These are phyloP conservation scores for Orchesellides sinensis DNA, from an alignment of 2,888 invertebrate species.

Conservation along the genomic window DNA sequence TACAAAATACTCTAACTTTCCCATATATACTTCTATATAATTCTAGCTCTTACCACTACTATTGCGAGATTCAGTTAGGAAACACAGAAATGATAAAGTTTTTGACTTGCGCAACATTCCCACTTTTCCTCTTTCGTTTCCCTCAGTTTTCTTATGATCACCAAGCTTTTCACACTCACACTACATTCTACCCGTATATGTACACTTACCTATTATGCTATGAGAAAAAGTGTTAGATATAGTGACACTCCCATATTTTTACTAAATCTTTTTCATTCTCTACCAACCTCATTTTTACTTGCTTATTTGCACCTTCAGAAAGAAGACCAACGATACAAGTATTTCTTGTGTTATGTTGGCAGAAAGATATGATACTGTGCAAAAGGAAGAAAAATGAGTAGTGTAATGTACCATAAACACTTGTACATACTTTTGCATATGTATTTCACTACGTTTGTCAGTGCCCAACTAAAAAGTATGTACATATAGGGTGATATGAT, in stretches of 20 bases:
- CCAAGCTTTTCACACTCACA: too few species aligned
- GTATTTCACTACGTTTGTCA: too few species aligned
- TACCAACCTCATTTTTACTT: conserved; percentile 16
- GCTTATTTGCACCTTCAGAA: conserved; percentile 45
- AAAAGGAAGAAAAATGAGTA: background rate
- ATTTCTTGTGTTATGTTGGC: too few species aligned
- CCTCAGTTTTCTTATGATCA: too few species aligned
- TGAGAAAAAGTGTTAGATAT: too few species aligned
- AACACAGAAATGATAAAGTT: conserved; percentile 58
- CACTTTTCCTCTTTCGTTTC: conserved; percentile 36
- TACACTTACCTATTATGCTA: too few species aligned
- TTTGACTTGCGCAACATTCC: conserved; percentile 62
- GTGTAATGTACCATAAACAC: background rate
- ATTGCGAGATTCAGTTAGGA: conserved; percentile 2
- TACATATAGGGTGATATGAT: too few species aligned
- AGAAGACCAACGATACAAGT: conserved; percentile 8
- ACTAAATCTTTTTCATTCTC: background rate
- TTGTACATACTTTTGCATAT: background rate
- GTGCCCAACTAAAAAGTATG: too few species aligned
- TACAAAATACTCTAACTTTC: background rate
- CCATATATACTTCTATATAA: too few species aligned
- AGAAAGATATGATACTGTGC: background rate
- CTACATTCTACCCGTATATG: too few species aligned
- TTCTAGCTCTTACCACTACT: background rate
- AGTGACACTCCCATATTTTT: too few species aligned